phyloP scores from a whole-genome alignment of 2,113 vertebrate species.

The Prionailurus viverrinus region DNA sequence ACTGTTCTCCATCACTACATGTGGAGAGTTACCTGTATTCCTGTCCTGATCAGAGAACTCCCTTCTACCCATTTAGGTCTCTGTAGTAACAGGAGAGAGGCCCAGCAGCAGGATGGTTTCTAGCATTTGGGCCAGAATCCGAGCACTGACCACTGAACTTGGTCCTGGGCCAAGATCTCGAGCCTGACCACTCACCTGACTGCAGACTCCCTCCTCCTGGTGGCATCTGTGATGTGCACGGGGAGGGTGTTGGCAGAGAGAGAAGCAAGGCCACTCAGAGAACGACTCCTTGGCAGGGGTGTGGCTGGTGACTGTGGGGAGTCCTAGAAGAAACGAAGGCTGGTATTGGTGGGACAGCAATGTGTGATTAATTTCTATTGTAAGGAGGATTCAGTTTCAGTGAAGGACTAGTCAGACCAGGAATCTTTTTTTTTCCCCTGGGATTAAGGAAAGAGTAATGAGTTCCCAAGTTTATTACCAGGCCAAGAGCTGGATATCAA shows the following conservation, averaged over 20 bases:
- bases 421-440: conserved; percentile 60
- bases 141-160: not conserved
- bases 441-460: conserved; percentile 12
- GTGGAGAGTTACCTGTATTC: not conserved
- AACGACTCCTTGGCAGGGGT: conserved; percentile 88
- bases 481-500: not conserved
- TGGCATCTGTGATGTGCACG: conserved; percentile 93
- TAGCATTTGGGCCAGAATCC: not conserved
- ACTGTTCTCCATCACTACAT: not conserved
- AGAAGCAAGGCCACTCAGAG: conserved; percentile 90
- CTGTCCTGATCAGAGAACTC: not conserved
- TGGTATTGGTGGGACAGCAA: not conserved
- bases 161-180: not conserved
- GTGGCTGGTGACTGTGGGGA: conserved; percentile 82
- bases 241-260: conserved; percentile 95
- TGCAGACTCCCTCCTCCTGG: conserved; percentile 91
- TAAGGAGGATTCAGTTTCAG: not conserved
- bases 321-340: conserved; percentile 76
- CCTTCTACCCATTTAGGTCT: not conserved
- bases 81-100: not conserved
- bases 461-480: not conserved
- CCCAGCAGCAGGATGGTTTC: not conserved
- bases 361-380: not conserved
- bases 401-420: not conserved
- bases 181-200: conserved; percentile 90